These are phyloP conservation scores for Drosophila dunni DNA, from an alignment of 1,140 invertebrate genomes.

Conservation along the genomic window DNA sequence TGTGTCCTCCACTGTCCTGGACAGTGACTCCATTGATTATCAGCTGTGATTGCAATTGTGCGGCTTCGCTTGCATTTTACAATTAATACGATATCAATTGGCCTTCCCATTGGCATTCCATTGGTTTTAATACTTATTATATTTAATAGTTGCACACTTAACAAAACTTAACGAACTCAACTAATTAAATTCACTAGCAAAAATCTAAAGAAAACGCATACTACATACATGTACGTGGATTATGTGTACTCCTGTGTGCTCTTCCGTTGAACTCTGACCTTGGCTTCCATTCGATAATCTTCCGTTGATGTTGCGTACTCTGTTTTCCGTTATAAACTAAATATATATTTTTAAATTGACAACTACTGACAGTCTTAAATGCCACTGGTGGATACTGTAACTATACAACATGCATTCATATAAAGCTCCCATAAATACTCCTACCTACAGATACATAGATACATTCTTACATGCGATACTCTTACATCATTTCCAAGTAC, in stretches of 20 bases:
- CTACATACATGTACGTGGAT: background rate
- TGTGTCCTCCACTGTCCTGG: slow-evolving; percentile 74
- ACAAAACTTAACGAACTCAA: slow-evolving; percentile 18
- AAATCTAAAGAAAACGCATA: slow-evolving; percentile 7
- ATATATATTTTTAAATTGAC: slow-evolving; percentile 11
- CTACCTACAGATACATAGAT: slow-evolving; percentile 18
- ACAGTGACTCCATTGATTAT: slow-evolving; percentile 80
- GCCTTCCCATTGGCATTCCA: slow-evolving; percentile 56
- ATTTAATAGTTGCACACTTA: slow-evolving; percentile 72
- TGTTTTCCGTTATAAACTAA: slow-evolving; percentile 32
- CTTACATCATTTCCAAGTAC: slow-evolving; percentile 19
- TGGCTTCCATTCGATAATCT: slow-evolving; percentile 71
- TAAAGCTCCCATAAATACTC: slow-evolving; percentile 8
- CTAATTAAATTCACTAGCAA: slow-evolving; percentile 46
- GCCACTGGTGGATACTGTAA: slow-evolving; percentile 73
- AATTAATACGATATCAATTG: slow-evolving; percentile 58
- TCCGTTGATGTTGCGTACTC: slow-evolving; percentile 58
- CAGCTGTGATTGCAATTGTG: slow-evolving; percentile 50
- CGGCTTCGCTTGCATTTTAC: slow-evolving; percentile 49
- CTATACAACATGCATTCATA: slow-evolving; percentile 10
- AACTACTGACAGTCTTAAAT: slow-evolving; percentile 59
- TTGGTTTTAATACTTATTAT: slow-evolving; percentile 67
- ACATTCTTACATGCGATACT: slow-evolving; percentile 1
- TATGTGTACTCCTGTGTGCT: slow-evolving; percentile 6
- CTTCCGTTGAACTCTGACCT: slow-evolving; percentile 24